Evolutionary conservation across 1,140 invertebrate species (phyloP), one percentile per base, ranked within the genome.

Genomic region (Anastrepha obliqua): DNA sequence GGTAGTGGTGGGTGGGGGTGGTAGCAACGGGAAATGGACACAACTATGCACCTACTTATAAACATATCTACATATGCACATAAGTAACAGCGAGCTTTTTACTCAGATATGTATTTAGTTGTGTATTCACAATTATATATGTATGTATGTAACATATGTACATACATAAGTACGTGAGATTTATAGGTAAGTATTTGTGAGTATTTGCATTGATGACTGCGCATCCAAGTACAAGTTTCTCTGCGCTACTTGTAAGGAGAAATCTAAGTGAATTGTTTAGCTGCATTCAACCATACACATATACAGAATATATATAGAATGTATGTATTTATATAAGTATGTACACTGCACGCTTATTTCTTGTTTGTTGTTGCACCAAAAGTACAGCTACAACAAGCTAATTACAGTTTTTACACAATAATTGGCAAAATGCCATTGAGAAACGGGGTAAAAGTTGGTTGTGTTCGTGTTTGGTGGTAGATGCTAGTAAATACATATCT

Each of bases 341-440:
- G 47, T 81, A 8, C 74, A 55, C 29, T 81, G 47, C 51, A 81
- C 55, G 47, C n/a, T 55, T 74, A 42, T 3, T 44, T 70, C 39
- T 70, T 70, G 67, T 70, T 81, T 81, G 44, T 81, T 81, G 74
- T 58, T 81, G 74, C 29, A 81, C 9, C 47, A 81, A 81, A 81
- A 81, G 74, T 55, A 55, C 74, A 81, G 51, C 47, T 81, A 81
- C 74, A 81, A 81, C 74, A 81, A 81, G 74, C 74, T 81, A 81
- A 81, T 81, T 81, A 81, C 74, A 81, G 74, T 58, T 81, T 55
- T 81, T 58, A 81, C 74, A 81, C 74, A 81, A 81, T 81, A 81
- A 81, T 81, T 81, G 74, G 74, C 74, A 81, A 55, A 58, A 81
- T 55, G 74, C 74, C 74, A 81, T 81, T 81, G 74, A 81, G 74